Evolutionary conservation across 2,888 invertebrate species (phyloP).

Genomic region (Pyrrhosoma nymphula): DNA sequence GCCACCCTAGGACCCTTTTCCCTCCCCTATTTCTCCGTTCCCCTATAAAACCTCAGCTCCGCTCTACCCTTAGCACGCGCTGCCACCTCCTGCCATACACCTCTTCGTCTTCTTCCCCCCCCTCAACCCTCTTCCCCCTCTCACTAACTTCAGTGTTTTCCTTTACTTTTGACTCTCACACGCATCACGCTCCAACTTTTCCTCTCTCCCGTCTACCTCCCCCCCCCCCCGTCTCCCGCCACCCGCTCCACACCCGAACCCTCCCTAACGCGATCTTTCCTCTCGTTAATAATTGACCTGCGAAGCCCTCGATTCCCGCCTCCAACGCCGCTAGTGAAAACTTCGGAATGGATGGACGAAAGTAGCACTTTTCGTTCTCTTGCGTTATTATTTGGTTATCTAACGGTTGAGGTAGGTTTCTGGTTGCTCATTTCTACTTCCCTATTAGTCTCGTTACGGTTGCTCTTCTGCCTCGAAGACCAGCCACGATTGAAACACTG

Average conservation of each 20-base stretch:
- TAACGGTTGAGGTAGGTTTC: too few relatives aligned
- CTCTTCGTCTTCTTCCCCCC: neutral
- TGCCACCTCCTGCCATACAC: neutral
- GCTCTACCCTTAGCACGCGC: neutral
- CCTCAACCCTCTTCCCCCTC: neutral
- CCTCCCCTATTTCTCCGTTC: neutral
- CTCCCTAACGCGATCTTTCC: neutral
- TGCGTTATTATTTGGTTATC: too few relatives aligned
- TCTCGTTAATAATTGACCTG: neutral
- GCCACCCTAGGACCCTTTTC: neutral
- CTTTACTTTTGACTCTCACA: neutral
- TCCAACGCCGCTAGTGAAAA: neutral
- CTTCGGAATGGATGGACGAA: neutral
- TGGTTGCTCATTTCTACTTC: too few relatives aligned
- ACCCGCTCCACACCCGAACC: too few relatives aligned
- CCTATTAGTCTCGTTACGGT: too few relatives aligned
- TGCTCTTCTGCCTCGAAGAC: too few relatives aligned
- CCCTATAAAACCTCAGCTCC: neutral
- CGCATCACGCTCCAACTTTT: neutral
- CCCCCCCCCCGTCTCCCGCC: neutral
- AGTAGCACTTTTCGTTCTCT: neutral
- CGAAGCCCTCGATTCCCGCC: neutral
- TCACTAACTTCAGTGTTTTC: neutral
- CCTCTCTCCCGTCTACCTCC: neutral
- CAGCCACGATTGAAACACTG: too few relatives aligned